Percentiles rank a stretch among this genome's conserved stretches.
These are phyloP conservation scores for Danio aesculapii DNA, from an alignment of 2,797 vertebrate genomes.

Conservation along the genomic window DNA sequence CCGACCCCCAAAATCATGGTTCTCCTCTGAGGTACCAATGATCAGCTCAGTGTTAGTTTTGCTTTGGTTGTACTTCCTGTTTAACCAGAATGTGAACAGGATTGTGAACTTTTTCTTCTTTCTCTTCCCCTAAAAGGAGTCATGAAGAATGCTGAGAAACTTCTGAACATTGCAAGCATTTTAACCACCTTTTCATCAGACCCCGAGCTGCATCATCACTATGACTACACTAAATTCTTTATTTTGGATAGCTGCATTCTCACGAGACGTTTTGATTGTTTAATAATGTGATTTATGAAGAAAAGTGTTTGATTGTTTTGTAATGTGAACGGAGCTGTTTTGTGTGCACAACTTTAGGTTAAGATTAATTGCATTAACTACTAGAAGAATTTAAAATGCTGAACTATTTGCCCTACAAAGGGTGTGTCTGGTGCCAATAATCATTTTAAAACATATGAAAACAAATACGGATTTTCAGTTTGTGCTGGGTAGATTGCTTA, in stretches of 20 bases:
- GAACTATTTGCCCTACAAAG: too few species aligned
- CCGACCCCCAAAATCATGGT: conserved; percentile 81
- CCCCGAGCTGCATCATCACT: conserved; percentile 15
- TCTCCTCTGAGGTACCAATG: conserved; percentile 55
- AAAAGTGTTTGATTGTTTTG: neutral
- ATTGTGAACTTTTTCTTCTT: neutral
- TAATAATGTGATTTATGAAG: conserved; percentile 10
- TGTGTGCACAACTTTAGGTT: neutral
- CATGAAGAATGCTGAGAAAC: conserved; percentile 25
- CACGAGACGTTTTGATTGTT: neutral
- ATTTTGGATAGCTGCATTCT: neutral
- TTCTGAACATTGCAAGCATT: conserved; percentile 38
- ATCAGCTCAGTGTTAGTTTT: neutral
- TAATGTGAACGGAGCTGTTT: neutral
- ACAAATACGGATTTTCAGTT: too few species aligned
- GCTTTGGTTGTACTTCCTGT: neutral
- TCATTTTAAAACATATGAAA: too few species aligned
- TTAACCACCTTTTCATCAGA: neutral
- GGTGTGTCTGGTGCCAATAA: too few species aligned
- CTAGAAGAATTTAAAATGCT: too few species aligned
- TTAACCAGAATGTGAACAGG: neutral
- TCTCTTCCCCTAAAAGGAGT: conserved; percentile 44
- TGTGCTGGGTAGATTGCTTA: too few species aligned
- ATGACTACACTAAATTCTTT: conserved; percentile 14
- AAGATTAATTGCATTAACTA: too few species aligned